These are phyloP conservation scores for Ophthalmolycus amberensis DNA, from an alignment of 2,113 vertebrate species.

Conservation along the genomic window DNA sequence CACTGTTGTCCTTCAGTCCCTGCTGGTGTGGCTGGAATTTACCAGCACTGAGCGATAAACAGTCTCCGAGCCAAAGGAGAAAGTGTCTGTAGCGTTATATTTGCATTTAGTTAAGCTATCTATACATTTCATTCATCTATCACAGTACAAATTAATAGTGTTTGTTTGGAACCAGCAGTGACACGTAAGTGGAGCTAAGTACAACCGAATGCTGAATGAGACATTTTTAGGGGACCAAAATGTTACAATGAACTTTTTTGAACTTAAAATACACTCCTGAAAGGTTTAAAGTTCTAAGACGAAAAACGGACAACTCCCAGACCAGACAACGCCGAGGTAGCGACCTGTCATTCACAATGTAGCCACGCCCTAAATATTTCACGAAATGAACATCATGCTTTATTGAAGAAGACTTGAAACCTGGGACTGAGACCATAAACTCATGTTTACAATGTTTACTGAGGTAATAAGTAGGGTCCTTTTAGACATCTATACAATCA, in stretches of 20 bases:
- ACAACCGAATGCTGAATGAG: background rate
- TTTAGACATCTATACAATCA: background rate
- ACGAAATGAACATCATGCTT: background rate
- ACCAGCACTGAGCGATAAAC: constrained; percentile 60
- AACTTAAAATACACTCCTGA: background rate
- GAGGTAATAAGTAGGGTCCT: background rate
- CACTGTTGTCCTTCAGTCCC: constrained; percentile 69
- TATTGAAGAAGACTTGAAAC: background rate
- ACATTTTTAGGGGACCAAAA: background rate
- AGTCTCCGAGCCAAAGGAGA: constrained; percentile 45
- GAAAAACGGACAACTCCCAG: background rate
- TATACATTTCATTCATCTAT: constrained; percentile 1
- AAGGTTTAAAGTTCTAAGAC: too few relatives aligned
- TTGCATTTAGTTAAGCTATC: constrained; percentile 8
- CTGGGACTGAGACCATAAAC: background rate
- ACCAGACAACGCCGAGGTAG: background rate
- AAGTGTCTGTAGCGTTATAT: background rate
- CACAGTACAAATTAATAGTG: background rate
- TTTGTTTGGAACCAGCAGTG: background rate
- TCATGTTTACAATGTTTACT: background rate
- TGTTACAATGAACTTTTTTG: background rate
- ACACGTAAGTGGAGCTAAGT: too few relatives aligned
- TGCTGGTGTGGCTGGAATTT: constrained; percentile 65
- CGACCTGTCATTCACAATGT: background rate
- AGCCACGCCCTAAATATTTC: background rate